Percentiles rank a stretch among this genome's conserved stretches.
These are phyloP conservation scores for Pelobates fuscus DNA, from an alignment of 2,113 vertebrate genomes.

Conservation along the genomic window DNA sequence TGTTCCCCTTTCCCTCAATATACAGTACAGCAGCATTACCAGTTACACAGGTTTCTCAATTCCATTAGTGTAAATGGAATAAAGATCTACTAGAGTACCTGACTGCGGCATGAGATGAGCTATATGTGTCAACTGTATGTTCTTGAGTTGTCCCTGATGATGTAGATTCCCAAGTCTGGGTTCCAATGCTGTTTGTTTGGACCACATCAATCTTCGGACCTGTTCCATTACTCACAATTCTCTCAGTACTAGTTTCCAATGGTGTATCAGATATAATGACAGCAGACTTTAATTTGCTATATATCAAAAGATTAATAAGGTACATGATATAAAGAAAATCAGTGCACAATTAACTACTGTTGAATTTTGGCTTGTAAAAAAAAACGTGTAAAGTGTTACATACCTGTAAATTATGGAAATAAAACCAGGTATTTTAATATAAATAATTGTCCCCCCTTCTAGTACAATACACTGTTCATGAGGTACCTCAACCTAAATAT, in stretches of 20 bases:
- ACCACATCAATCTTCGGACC: background rate
- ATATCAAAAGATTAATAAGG: conserved; percentile 12
- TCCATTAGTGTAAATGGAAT: too few species aligned
- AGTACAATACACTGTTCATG: too few species aligned
- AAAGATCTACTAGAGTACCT: conserved; percentile 17
- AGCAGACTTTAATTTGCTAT: conserved; percentile 14
- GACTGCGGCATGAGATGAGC: background rate
- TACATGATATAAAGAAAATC: background rate
- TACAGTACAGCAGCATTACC: too few species aligned
- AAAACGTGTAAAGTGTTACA: too few species aligned
- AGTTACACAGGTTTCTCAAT: too few species aligned
- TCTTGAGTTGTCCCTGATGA: background rate
- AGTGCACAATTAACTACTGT: too few species aligned
- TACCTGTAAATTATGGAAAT: too few species aligned
- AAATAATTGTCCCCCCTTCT: too few species aligned
- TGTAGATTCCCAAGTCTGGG: conserved; percentile 22
- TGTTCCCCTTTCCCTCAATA: too few species aligned
- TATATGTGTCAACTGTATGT: background rate
- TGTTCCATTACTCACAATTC: background rate
- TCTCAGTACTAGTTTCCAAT: background rate
- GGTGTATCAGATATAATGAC: background rate
- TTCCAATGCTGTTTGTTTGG: conserved; percentile 17
- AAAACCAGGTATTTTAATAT: too few species aligned
- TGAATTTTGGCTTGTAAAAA: too few species aligned
- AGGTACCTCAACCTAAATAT: too few species aligned